phyloP scores from a whole-genome alignment of 1,140 invertebrate species.

The Acromyrmex charruanus region DNA sequence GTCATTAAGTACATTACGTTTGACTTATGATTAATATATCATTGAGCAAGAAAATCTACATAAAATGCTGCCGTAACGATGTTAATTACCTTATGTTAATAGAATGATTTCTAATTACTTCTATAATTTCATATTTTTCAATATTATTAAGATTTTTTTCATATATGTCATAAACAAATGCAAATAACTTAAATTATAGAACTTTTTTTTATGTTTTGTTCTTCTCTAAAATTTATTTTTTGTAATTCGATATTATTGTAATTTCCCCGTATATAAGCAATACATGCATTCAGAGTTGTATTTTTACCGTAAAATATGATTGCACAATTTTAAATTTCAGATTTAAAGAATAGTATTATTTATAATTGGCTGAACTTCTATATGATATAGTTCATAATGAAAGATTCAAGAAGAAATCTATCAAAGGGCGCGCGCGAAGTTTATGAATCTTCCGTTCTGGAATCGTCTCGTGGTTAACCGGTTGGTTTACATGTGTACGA shows the following conservation, averaged over 20 bases:
- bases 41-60: not conserved
- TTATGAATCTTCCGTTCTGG: conserved; percentile 60
- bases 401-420: conserved; percentile 52
- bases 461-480: conserved; percentile 69
- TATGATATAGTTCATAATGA: conserved; percentile 37
- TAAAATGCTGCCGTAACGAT: not conserved
- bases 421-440: conserved; percentile 40
- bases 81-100: not conserved
- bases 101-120: not conserved
- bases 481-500: conserved; percentile 76
- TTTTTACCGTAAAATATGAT: conserved; percentile 16
- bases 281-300: not conserved
- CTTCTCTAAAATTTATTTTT: not conserved
- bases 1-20: not conserved
- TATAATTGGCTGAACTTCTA: conserved; percentile 19
- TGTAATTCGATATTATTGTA: not conserved
- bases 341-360: not conserved
- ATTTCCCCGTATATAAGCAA: not conserved
- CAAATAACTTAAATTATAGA: conserved; percentile 1
- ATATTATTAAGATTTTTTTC: not conserved
- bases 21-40: not conserved
- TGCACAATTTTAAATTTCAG: not conserved
- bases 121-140: not conserved
- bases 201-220: not conserved
- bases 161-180: not conserved